Base-by-base conservation (phyloP, 1,140 invertebrate genomes). In the Drosophila ficusphila region DNA sequence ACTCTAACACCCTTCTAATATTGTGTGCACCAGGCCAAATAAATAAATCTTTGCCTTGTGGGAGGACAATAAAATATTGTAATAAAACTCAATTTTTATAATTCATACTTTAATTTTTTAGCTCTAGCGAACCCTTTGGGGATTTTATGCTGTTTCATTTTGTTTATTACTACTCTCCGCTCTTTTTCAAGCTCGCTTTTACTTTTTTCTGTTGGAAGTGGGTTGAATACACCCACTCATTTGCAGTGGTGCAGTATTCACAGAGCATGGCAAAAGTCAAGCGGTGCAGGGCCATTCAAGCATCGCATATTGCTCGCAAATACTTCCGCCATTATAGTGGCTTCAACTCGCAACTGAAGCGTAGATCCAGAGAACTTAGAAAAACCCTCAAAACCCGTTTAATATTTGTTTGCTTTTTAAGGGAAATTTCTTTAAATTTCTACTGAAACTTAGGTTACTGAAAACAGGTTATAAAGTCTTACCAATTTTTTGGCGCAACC, bases 401-500 rank as follows among this genome's bases (percentile, higher is more conserved):
- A n/a, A n/a, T n/a, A n/a, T n/a, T n/a, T n/a, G n/a, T n/a, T n/a
- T n/a, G n/a, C n/a, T n/a, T n/a, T n/a, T n/a, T n/a, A n/a, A n/a
- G n/a, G n/a, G n/a, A n/a, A n/a, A n/a, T n/a, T n/a, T n/a, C n/a
- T n/a, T n/a, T n/a, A n/a, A n/a, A n/a, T n/a, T n/a, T n/a, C n/a
- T n/a, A n/a, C n/a, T n/a, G n/a, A n/a, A n/a, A n/a, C n/a, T n/a
- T n/a, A n/a, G n/a, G n/a, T n/a, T n/a, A n/a, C n/a, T n/a, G 31
- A 39, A 39, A 33, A 12, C n/a, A 12, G n/a, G n/a, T n/a, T n/a
- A n/a, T n/a, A n/a, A n/a, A n/a, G n/a, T n/a, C 82, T 74, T 25
- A 86, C 81, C 82, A 77, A 53, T 81, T 82, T 86, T 58, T 69
- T 86, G 49, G 53, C 60, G 57, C 73, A 88, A 38, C 81, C 77